phyloP scores from a whole-genome alignment of 2,888 invertebrate genomes.

The Lamproptera curius region DNA sequence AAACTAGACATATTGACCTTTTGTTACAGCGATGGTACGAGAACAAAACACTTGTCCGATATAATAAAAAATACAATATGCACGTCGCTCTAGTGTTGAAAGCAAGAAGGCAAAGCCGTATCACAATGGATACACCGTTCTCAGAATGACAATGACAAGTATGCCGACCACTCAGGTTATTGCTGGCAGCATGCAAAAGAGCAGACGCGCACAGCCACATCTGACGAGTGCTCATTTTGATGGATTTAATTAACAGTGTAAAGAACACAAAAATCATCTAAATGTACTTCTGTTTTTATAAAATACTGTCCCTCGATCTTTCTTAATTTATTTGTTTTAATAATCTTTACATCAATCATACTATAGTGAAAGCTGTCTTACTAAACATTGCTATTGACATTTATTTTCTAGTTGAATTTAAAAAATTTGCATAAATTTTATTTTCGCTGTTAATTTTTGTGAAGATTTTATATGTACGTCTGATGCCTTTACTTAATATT shows the following conservation, averaged over 20 bases:
- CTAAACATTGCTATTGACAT: too few relatives aligned
- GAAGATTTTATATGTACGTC: too few relatives aligned
- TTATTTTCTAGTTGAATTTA: too few relatives aligned
- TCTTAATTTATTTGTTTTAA: too few relatives aligned
- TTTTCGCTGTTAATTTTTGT: too few relatives aligned
- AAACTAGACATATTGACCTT: constrained; percentile 17
- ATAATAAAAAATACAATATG: constrained; percentile 20
- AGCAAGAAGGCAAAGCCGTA: constrained; percentile 21
- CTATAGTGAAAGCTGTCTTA: too few relatives aligned
- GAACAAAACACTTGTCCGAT: constrained; percentile 20
- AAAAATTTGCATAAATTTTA: too few relatives aligned
- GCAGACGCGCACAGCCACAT: constrained; percentile 23
- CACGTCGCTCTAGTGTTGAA: constrained; percentile 14
- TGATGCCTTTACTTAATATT: too few relatives aligned
- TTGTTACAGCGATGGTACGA: constrained; percentile 11
- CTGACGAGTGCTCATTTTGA: not conserved
- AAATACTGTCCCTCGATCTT: too few relatives aligned
- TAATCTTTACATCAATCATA: too few relatives aligned
- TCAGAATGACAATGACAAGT: constrained; percentile 19
- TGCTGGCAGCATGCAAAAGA: constrained; percentile 19
- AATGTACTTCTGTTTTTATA: too few relatives aligned
- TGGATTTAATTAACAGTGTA: constrained; percentile 4
- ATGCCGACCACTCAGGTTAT: constrained; percentile 19
- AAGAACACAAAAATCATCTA: too few relatives aligned
- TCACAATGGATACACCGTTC: constrained; percentile 16